These are phyloP conservation scores for Heliconius congener DNA, from an alignment of 1,140 invertebrate species.

Conservation along the genomic window DNA sequence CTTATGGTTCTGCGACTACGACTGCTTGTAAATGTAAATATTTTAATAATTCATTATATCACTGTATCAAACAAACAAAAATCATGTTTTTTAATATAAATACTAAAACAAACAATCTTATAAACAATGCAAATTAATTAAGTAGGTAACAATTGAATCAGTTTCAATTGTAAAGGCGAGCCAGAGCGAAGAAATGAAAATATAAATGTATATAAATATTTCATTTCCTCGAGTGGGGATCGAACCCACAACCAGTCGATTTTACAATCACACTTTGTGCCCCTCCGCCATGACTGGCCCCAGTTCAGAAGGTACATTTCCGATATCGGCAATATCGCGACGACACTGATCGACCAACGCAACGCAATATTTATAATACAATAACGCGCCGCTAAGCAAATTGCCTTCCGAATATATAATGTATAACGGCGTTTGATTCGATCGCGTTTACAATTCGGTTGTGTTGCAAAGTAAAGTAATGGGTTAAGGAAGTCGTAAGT, in stretches of 20 bases:
- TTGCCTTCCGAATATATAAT: slow-evolving; percentile 38
- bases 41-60: no score
- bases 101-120: not conserved
- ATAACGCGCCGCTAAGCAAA: slow-evolving; percentile 33
- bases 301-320: not conserved
- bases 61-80: not conserved
- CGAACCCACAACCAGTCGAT: no score
- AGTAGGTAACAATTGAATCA: not conserved
- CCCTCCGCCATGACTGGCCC: not conserved
- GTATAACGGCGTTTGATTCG: not conserved
- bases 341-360: slow-evolving; percentile 38
- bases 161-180: no score
- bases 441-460: not conserved
- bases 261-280: no score
- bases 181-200: no score
- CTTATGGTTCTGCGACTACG: not conserved
- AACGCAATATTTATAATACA: slow-evolving; percentile 34
- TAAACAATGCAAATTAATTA: not conserved
- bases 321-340: slow-evolving; percentile 38
- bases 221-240: no score
- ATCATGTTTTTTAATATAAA: not conserved
- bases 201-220: no score
- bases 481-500: not conserved
- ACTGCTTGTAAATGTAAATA: no score
- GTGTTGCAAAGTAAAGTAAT: slow-evolving; percentile 4